These are phyloP conservation scores for Hycleus phaleratus DNA, from an alignment of 1,140 invertebrate species.

Conservation along the genomic window DNA sequence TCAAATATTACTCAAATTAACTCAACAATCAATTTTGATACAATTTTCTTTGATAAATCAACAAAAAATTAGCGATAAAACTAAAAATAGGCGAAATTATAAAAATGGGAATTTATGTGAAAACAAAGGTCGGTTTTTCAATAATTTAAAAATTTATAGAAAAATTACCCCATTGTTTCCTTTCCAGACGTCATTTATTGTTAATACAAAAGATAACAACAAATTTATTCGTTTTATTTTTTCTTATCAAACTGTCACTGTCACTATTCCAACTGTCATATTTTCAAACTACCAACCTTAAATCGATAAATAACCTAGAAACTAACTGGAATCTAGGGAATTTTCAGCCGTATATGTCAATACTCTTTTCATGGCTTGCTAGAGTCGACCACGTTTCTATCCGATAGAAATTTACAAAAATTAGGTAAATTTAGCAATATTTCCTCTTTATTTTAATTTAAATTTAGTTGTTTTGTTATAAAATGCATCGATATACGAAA, in stretches of 20 bases:
- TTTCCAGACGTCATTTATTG: slow-evolving; percentile 56
- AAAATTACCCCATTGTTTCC: slow-evolving; percentile 52
- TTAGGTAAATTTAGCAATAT: neutral
- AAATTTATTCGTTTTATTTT: neutral
- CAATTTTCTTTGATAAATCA: too few relatives aligned
- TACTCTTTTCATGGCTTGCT: slow-evolving; percentile 14
- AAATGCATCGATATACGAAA: too few relatives aligned
- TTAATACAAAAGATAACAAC: slow-evolving; percentile 20
- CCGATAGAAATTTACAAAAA: neutral
- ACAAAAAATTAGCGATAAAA: too few relatives aligned
- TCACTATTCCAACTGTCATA: neutral
- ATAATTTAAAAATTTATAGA: slow-evolving; percentile 3
- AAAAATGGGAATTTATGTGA: too few relatives aligned
- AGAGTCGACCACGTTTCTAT: slow-evolving; percentile 22
- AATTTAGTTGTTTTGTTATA: too few relatives aligned
- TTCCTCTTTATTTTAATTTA: too few relatives aligned
- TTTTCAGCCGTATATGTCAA: slow-evolving; percentile 25
- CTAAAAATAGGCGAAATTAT: too few relatives aligned
- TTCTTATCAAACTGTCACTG: slow-evolving; percentile 1
- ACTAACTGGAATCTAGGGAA: slow-evolving; percentile 38
- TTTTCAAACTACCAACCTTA: neutral
- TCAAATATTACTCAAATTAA: neutral
- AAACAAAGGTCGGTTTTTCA: neutral
- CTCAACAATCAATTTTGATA: too few relatives aligned
- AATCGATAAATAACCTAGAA: neutral